Base-by-base conservation (phyloP, 2,113 vertebrate species). In the Cebidichthys violaceus region DNA sequence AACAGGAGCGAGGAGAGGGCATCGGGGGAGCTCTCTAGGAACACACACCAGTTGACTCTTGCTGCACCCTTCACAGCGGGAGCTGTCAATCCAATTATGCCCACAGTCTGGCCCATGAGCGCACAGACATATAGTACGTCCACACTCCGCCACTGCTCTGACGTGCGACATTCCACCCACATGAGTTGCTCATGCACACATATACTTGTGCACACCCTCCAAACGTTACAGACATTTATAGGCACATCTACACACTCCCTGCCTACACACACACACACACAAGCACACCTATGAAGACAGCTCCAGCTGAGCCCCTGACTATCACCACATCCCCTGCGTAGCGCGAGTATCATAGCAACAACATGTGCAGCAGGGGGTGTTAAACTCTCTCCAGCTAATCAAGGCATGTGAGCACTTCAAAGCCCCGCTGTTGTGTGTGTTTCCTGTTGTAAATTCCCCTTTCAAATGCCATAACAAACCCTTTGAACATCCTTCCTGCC, bases 11-110 rank as follows among this genome's bases (percentile, higher is more conserved):
- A 77, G 71, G 68, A 52, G 87, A 64, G 84, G 87, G 79, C 69
- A 75, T 68, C 68, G 57, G 45, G 77, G 79, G 73, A 83, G 76
- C 85, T 87, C 79, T 90, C 80, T 43, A 81, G 72, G 87, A 92
- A 92, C 80, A 73, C 77, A 89, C 85, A 90, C 84, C 82, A 68
- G 81, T 93, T 94, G 91, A 93, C 90, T 93, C 85, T n/a, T n/a
- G 74, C 61, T 84, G 86, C 83, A 88, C 90, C 79, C 83, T 86
- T 83, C 92, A 77, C 88, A 74, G 89, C 69, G 60, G 86, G 90
- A 90, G 88, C 90, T 93, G 93, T 93, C 94, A 93, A 85, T 94
- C 90, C 88, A 91, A 92, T 91, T 92, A 89, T 70, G 75, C 83
- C 5, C 41, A 85, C 83, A 79, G 81, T 74, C 77, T 85, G 74